Conservation (phyloP, 1,140 invertebrate genomes). For the Drosophila lini region DNA sequence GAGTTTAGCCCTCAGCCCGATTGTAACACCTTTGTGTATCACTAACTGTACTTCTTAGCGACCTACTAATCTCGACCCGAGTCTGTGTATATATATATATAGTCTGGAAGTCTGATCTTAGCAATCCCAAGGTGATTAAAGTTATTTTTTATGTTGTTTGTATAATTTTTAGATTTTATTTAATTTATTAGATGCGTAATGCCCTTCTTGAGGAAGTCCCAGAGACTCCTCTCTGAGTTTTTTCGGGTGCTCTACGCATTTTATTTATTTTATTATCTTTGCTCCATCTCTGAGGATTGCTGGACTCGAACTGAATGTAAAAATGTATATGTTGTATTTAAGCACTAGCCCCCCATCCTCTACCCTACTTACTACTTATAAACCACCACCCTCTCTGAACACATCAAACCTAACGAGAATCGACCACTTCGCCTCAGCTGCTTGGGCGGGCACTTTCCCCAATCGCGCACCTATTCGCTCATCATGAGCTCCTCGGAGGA, state of each 20-base stretch:
- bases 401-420: constrained; percentile 37
- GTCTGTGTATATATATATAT: constrained; percentile 29
- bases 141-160: not conserved
- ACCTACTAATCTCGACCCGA: constrained; percentile 13
- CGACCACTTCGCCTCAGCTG: constrained; percentile 65
- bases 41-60: constrained; percentile 38
- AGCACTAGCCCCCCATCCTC: constrained; percentile 35
- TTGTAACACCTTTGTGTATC: constrained; percentile 40
- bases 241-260: not conserved
- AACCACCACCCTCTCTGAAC: constrained; percentile 14
- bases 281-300: constrained; percentile 18
- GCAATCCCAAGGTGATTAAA: constrained; percentile 7
- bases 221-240: too few species aligned
- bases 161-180: not conserved
- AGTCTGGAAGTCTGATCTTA: constrained; percentile 11
- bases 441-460: constrained; percentile 83
- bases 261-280: not conserved
- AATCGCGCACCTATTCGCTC: constrained; percentile 84
- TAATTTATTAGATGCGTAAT: not conserved
- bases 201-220: too few species aligned
- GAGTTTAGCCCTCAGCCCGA: constrained; percentile 29
- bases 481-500: constrained; percentile 84
- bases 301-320: constrained; percentile 3
- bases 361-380: constrained; percentile 5
- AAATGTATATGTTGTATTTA: constrained; percentile 57